Evolutionary conservation across 2,888 invertebrate genomes (phyloP), one percentile per base, ranked within the genome.

Genomic region (Hyles lineata): DNA sequence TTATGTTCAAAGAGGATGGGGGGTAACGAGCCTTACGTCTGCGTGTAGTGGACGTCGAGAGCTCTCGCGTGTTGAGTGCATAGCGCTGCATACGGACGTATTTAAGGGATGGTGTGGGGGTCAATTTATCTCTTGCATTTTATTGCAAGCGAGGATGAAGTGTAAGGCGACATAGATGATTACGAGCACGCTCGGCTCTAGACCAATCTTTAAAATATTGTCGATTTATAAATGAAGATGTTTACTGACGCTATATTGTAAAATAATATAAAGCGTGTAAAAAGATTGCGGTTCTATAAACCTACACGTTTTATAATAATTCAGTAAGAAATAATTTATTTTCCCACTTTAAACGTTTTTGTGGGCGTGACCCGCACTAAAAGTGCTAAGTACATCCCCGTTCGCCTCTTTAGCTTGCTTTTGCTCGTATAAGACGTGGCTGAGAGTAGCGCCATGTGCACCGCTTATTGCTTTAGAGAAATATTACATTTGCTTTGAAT

Each of bases 401-500:
- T 67, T 2, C 67, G 29, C 17, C 61, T 62, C 61, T 62, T 60
- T 32, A 67, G n/a, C 21, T 50, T 23, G 23, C 67, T 67, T 67
- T 67, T 43, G 11, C 43, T 43, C 11, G 43, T 43, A 67, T 55
- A 67, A 15, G 23, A 50, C 50, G 67, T 67, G 67, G 21, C 15
- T 50, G 11, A 35, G 50, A 67, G 50, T 67, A 50, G 23, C 23
- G 67, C 67, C 50, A 50, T 67, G 50, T 67, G 67, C 23, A 67
- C 21, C 17, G 67, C 67, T 67, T 67, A 63, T 63, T 63, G 63
- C 35, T 63, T 63, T 67, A 67, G n/a, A 67, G 23, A 67, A 67
- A 50, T 67, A 67, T 67, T 67, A 67, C 67, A 17, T 67, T 67
- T 50, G 67, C 67, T 67, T 23, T 50, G 67, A 67, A 23, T 50